Conservation (phyloP, 1,140 invertebrate species). For the Patella vulgata region DNA sequence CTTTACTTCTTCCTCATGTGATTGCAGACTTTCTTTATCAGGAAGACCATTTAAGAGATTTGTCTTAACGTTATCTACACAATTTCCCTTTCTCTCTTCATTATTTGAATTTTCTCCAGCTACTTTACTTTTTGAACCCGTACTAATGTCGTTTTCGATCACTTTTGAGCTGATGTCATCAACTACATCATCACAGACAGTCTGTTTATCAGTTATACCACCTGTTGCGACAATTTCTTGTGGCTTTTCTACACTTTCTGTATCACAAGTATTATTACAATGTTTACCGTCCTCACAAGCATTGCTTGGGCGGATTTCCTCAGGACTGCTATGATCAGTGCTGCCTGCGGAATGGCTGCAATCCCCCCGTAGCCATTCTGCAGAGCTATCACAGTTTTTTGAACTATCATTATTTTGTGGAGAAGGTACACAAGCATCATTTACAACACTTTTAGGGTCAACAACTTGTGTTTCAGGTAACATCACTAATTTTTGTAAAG, state of each 20-base stretch:
- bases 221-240: not conserved
- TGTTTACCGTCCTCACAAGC: slow-evolving; percentile 16
- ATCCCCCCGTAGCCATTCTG: slow-evolving; percentile 40
- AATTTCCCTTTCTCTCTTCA: slow-evolving; percentile 9
- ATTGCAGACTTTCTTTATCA: too few relatives aligned
- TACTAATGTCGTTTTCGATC: too few relatives aligned
- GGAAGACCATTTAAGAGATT: too few relatives aligned
- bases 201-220: not conserved
- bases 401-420: slow-evolving; percentile 42
- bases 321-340: slow-evolving; percentile 15
- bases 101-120: not conserved
- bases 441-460: slow-evolving; percentile 62
- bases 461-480: slow-evolving; percentile 61
- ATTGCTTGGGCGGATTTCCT: slow-evolving; percentile 11
- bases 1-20: too few relatives aligned
- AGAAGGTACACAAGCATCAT: slow-evolving; percentile 51
- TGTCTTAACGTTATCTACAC: slow-evolving; percentile 8
- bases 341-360: slow-evolving; percentile 33
- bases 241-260: not conserved
- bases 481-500: slow-evolving; percentile 62
- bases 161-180: too few relatives aligned
- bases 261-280: slow-evolving; percentile 13
- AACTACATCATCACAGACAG: too few relatives aligned
- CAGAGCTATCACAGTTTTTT: slow-evolving; percentile 60
- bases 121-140: not conserved